A percentile compares a stretch with the other conserved stretches of the same genome.
phyloP scores from a whole-genome alignment of 2,113 vertebrate genomes.

The Toxostoma redivivum region DNA sequence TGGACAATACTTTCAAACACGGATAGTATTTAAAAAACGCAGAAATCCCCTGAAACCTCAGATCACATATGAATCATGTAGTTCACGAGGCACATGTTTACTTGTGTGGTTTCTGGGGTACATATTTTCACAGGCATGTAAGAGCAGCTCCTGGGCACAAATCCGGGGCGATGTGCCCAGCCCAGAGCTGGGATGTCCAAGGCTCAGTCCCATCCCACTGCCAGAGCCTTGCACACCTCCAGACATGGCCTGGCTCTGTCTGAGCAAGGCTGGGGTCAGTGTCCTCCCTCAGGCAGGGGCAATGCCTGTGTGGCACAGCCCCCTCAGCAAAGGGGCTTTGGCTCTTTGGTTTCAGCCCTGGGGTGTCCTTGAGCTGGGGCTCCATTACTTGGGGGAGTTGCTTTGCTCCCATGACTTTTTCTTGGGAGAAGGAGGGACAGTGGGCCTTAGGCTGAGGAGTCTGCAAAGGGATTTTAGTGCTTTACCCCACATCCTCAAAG shows the following conservation, averaged over 20 bases:
- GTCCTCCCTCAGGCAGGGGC: rapidly evolving
- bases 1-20: not conserved
- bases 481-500: not conserved
- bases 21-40: constrained; percentile 30
- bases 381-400: not conserved
- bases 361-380: not conserved
- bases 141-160: not conserved
- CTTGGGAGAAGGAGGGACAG: not conserved
- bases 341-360: not conserved
- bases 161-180: not conserved
- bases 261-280: not conserved
- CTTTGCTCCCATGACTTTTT: not conserved
- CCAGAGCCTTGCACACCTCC: not conserved
- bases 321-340: not conserved
- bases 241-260: not conserved
- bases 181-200: not conserved
- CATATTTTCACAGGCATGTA: constrained; percentile 59
- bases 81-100: constrained; percentile 61
- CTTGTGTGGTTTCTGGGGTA: constrained; percentile 55
- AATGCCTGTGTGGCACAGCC: rapidly evolving
- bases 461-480: not conserved
- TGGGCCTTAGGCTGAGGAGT: rapidly evolving
- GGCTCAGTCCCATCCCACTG: not conserved
- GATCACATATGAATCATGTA: constrained; percentile 33
- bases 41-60: constrained; percentile 40